Base-by-base conservation (phyloP, 2,113 vertebrate genomes). In the Heterotis niloticus region DNA sequence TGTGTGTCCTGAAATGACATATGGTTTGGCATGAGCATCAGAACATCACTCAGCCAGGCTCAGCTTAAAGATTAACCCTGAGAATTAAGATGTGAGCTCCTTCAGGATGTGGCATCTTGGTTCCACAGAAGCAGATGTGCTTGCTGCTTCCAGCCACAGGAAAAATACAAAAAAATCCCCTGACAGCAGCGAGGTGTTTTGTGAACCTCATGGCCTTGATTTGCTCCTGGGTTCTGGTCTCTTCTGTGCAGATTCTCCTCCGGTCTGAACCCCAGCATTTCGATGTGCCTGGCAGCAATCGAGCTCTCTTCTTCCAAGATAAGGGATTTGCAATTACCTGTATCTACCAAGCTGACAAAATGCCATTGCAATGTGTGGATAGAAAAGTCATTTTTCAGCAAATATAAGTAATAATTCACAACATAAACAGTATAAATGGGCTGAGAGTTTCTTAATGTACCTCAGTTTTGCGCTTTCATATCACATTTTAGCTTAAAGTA, bases 291-390 rank as follows among this genome's bases (percentile, higher is more conserved):
- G 76, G 52, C 56, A 56, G 54, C 65, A 78, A 26, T 20, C n/a
- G 9, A 9, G 13, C 23, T 10, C 20, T 54, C 59, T 65, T 13
- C 34, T 24, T 78, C 26, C 12, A 23, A 57, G 76, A 69, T 78
- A 69, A 57, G 12, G 76, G 24, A 68, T 64, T 59, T 78, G 34
- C 17, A 29, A 68, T 78, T 78, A 69, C 65, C 9, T 69, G 16
- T 77, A 56, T 54, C 52, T n/a, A 10, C 51, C 24, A 59, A 78
- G 26, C n/a, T 28, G 11, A 59, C 60, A 64, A 20, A 56, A 28
- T 70, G 72, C n/a, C 24, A 28, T 75, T 75, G 24, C 17, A 59
- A 44, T 44, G 7, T 44, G 7, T 44, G 34, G 56, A 5, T 57
- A 51, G 66, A 44, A 34, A 68, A 68, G 5, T 18, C 34, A 34